Conservation (phyloP, 2,888 invertebrate species). For the Noctua fimbriata region DNA sequence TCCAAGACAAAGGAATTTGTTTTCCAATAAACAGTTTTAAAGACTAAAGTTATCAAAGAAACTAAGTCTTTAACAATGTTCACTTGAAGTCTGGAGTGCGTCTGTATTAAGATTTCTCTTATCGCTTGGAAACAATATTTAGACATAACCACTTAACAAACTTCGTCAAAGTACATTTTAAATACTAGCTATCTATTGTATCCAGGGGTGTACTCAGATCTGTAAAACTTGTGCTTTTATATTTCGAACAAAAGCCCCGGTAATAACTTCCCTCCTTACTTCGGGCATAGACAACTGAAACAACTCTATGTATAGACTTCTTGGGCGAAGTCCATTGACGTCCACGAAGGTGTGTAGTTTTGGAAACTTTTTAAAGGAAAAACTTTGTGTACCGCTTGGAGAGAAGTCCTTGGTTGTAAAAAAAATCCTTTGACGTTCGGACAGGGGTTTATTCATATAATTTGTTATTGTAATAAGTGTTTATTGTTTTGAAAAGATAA, state of each 20-base stretch:
- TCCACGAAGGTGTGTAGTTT: conserved; percentile 82
- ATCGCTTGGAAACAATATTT: conserved; percentile 52
- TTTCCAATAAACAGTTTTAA: conserved; percentile 41
- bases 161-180: conserved; percentile 67
- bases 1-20: conserved; percentile 4
- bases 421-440: conserved; percentile 45
- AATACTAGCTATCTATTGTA: conserved; percentile 70
- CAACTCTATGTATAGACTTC: conserved; percentile 77
- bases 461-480: conserved; percentile 22
- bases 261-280: conserved; percentile 80
- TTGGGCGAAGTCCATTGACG: conserved; percentile 82
- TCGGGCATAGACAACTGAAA: conserved; percentile 79
- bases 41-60: conserved; percentile 51
- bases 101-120: conserved; percentile 42
- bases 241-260: conserved; percentile 82
- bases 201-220: conserved; percentile 73
- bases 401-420: conserved; percentile 55
- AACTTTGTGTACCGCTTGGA: conserved; percentile 70
- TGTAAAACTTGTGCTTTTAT: conserved; percentile 84
- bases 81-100: conserved; percentile 30
- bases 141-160: conserved; percentile 67
- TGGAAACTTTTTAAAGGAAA: conserved; percentile 80
- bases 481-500: conserved; percentile 18
- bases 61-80: conserved; percentile 31
- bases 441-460: conserved; percentile 46